phyloP scores from a whole-genome alignment of 1,140 invertebrate species.

The Caerostris extrusa region DNA sequence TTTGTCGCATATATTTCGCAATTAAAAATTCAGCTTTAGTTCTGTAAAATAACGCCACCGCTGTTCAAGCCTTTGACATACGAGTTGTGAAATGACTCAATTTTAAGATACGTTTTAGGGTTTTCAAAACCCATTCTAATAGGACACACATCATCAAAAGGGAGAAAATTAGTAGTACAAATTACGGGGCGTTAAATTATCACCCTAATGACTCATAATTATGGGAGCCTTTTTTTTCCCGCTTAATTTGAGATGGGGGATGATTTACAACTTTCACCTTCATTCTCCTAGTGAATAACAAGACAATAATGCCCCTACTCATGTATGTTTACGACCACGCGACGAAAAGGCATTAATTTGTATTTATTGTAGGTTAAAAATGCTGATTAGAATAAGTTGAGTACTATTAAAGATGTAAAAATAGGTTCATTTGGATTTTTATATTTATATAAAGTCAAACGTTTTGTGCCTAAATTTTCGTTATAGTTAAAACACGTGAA shows the following conservation, averaged over 20 bases:
- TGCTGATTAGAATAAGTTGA: background rate
- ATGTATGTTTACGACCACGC: background rate
- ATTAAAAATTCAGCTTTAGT: too few relatives aligned
- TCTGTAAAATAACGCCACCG: too few relatives aligned
- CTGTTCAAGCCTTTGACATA: background rate
- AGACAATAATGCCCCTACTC: constrained; percentile 19
- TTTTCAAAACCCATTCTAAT: background rate
- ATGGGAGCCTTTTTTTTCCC: constrained; percentile 15
- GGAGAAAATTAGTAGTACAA: background rate
- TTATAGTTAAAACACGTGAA: too few relatives aligned
- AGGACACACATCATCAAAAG: background rate
- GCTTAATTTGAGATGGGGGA: background rate
- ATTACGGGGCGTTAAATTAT: constrained; percentile 18
- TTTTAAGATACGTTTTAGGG: background rate
- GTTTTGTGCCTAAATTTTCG: too few relatives aligned
- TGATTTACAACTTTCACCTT: background rate
- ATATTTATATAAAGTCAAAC: too few relatives aligned
- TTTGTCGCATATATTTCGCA: too few relatives aligned
- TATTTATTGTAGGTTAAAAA: background rate
- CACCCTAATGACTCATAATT: constrained; percentile 21
- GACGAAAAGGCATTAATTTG: background rate
- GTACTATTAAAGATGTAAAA: background rate
- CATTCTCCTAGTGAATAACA: background rate
- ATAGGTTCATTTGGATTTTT: background rate
- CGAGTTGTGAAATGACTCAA: background rate